phyloP scores from a whole-genome alignment of 2,888 invertebrate genomes.

The Ophion costatus region DNA sequence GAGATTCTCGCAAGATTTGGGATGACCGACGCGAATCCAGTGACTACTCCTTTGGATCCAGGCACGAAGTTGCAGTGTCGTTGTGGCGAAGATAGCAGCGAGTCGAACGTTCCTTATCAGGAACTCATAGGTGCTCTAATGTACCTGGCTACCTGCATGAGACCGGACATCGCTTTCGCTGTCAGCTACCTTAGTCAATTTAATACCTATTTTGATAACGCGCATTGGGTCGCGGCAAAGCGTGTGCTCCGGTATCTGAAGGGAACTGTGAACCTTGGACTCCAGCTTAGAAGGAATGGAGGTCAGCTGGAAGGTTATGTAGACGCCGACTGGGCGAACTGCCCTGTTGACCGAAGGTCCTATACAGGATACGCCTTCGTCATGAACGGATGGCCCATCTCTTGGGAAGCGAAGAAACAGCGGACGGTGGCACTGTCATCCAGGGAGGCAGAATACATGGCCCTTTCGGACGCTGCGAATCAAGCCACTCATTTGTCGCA shows the following conservation, averaged over 20 bases:
- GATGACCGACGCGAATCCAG: slow-evolving; percentile 63
- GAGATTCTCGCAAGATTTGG: slow-evolving; percentile 59
- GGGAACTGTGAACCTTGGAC: slow-evolving; percentile 59
- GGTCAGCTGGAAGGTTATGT: slow-evolving; percentile 55
- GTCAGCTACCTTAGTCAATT: slow-evolving; percentile 57
- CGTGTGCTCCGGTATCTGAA: slow-evolving; percentile 68
- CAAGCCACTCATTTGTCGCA: slow-evolving; percentile 49
- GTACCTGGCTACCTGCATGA: slow-evolving; percentile 52
- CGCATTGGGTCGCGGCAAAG: slow-evolving; percentile 71
- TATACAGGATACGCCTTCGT: slow-evolving; percentile 65
- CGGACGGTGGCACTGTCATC: slow-evolving; percentile 36
- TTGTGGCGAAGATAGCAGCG: background rate
- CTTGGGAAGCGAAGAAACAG: slow-evolving; percentile 62
- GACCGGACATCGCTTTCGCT: background rate
- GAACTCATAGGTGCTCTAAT: slow-evolving; percentile 47
- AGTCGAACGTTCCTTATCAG: slow-evolving; percentile 37
- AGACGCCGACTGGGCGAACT: slow-evolving; percentile 70
- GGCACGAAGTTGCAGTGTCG: slow-evolving; percentile 24
- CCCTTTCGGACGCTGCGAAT: slow-evolving; percentile 51
- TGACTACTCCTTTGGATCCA: slow-evolving; percentile 59
- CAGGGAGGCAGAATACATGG: no score
- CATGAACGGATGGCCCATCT: slow-evolving; percentile 45
- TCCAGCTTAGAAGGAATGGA: slow-evolving; percentile 50
- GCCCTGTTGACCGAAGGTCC: slow-evolving; percentile 61
- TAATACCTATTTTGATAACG: slow-evolving; percentile 49